Evolutionary conservation across 2,888 invertebrate genomes (phyloP).

Genomic region (Trissonchulus sp.): DNA sequence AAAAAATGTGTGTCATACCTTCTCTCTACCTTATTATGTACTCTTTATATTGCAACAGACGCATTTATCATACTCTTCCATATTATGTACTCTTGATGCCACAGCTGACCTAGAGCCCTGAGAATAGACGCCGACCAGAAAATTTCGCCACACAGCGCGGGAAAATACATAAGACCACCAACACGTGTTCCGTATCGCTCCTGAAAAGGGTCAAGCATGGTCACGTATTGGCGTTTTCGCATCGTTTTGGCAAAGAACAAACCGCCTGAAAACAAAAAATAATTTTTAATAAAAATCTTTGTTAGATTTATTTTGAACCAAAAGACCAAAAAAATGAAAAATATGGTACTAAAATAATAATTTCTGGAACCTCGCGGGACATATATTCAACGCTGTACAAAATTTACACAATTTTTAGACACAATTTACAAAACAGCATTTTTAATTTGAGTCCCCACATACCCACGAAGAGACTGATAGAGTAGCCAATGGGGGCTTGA

Average conservation of each 20-base stretch:
- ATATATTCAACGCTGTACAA: not conserved
- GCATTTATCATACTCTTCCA: too few species aligned
- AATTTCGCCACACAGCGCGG: constrained; percentile 88
- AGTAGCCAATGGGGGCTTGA: constrained; percentile 94
- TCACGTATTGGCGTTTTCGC: constrained; percentile 90
- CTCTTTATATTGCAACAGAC: too few species aligned
- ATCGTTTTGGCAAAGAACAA: constrained; percentile 94
- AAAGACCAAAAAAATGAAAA: too few species aligned
- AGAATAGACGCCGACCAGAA: constrained; percentile 92
- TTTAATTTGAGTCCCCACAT: constrained; percentile 46
- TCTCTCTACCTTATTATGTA: too few species aligned
- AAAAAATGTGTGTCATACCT: too few species aligned
- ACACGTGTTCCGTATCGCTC: constrained; percentile 87
- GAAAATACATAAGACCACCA: constrained; percentile 88
- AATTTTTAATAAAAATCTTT: not conserved
- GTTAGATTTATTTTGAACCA: not conserved
- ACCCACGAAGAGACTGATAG: constrained; percentile 86
- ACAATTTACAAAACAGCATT: not conserved
- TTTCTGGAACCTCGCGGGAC: not conserved
- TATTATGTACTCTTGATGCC: too few species aligned
- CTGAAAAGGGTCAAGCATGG: constrained; percentile 95
- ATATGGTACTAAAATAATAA: too few species aligned
- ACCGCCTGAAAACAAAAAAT: constrained; percentile 65
- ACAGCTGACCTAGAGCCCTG: too few species aligned
- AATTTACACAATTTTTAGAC: not conserved